Percentiles rank a stretch among this genome's conserved stretches.
Evolutionary conservation across 2,797 vertebrate genomes (phyloP).

Genomic region (Sebastes steindachneri): DNA sequence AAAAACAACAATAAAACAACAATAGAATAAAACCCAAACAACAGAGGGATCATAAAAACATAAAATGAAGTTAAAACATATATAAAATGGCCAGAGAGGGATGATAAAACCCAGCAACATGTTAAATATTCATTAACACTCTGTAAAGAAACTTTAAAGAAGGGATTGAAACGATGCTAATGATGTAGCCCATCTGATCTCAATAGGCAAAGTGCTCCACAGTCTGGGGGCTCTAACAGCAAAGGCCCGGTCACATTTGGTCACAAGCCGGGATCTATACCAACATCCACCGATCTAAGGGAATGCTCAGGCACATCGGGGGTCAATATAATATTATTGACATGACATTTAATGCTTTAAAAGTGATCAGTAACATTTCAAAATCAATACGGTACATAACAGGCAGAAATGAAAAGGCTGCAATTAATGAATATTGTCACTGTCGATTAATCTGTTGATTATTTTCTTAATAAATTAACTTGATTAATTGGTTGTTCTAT

Average conservation of each 20-base stretch:
- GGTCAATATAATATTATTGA: no score
- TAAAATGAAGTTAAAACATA: no score
- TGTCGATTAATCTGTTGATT: no score
- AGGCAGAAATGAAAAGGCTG: no score
- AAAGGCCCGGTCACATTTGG: neutral
- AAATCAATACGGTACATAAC: neutral
- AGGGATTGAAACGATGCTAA: no score
- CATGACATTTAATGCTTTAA: neutral
- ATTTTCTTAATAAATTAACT: no score
- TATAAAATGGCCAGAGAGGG: no score
- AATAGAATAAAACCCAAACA: neutral
- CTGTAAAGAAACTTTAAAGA: no score
- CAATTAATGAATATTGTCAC: no score
- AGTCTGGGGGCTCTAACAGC: neutral
- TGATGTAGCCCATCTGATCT: neutral
- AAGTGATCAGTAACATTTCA: neutral
- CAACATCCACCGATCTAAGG: neutral
- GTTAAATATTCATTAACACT: no score
- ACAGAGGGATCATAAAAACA: neutral
- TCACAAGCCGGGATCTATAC: no score
- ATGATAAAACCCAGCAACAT: no score
- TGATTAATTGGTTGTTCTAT: rapidly evolving
- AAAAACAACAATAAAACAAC: neutral
- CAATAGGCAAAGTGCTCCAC: neutral
- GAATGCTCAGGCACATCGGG: neutral